Base-by-base conservation (phyloP, 1,140 invertebrate genomes). In the Trachymyrmex cornetzi region DNA sequence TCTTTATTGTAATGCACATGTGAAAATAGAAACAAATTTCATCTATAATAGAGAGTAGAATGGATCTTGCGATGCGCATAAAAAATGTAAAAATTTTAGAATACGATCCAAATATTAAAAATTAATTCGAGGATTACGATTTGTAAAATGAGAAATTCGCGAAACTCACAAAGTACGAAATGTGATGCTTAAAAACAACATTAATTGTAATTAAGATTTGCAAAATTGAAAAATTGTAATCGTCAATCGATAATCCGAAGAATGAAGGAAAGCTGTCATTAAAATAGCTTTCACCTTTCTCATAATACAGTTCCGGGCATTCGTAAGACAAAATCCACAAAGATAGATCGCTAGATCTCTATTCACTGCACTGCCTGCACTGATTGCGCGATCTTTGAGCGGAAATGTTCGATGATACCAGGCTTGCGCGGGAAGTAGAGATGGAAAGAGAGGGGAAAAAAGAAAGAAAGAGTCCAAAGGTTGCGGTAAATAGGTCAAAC, bases 401-500 rank as follows among this genome's bases (percentile, higher is more conserved):
- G 77, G 24, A 72, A 86, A 27, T 66, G 27, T 69, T 57, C 14
- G 24, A 86, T 16, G 53, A 24, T 59, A 81, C 30, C 55, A 81
- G 84, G 14, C 67, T 38, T 75, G 69, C 80, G 77, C 75, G 44
- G 30, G 44, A 81, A 16, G 53, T 44, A 34, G 44, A 59, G 66
- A 38, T 19, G 48, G 77, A 63, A 82, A 77, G 53, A 79, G 59
- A 11, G 38, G 48, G 71, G 16, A 61, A 38, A 85, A 53, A 71
- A 67, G 38, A 53, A 7, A 85, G 66, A 81, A 24, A 55, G 66
- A 72, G 44, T 61, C 30, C 55, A 50, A 87, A 74, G 63, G 64
- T 38, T 75, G 80, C 38, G 69, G 59, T 84, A 84, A 84, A 84
- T 84, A n/a, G 85, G 75, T 69, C 57, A 80, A 50, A 77, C 82